Conservation (phyloP, 2,888 invertebrate species). For the Slavum lentiscoides region DNA sequence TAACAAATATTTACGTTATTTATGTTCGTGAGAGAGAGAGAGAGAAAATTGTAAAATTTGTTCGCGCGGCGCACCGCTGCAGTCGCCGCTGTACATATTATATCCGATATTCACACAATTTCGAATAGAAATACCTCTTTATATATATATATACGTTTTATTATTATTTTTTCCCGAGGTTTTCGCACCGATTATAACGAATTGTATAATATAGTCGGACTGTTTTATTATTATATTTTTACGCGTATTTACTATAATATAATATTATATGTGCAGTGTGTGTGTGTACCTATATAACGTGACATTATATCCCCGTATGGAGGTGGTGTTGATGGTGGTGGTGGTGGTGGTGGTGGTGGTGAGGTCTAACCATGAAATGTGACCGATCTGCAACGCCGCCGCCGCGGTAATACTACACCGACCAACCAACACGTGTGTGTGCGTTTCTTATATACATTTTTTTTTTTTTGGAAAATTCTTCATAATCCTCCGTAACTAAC, state of each 20-base stretch:
- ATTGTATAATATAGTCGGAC: neutral
- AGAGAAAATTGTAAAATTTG: too few species aligned
- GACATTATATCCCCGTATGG: slow-evolving; percentile 16
- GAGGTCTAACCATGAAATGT: slow-evolving; percentile 49
- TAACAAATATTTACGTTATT: too few species aligned
- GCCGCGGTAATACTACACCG: slow-evolving; percentile 40
- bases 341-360: neutral
- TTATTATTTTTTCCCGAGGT: slow-evolving; percentile 11
- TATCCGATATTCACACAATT: too few species aligned
- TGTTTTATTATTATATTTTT: slow-evolving; percentile 3
- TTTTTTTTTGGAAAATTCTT: slow-evolving; percentile 47
- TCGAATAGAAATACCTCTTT: too few species aligned
- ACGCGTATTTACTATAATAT: neutral
- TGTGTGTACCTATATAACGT: neutral
- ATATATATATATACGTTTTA: too few species aligned
- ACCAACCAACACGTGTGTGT: neutral
- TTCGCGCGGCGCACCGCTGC: too few species aligned
- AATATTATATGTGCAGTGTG: neutral
- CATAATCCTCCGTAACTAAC: slow-evolving; percentile 49
- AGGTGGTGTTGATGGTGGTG: neutral
- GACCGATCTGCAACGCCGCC: slow-evolving; percentile 45
- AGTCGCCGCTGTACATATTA: too few species aligned
- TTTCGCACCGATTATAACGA: slow-evolving; percentile 31
- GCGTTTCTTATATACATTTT: slow-evolving; percentile 34
- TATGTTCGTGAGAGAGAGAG: too few species aligned